Evolutionary conservation across 2,888 invertebrate genomes (phyloP).

Genomic region (Eurois occulta): DNA sequence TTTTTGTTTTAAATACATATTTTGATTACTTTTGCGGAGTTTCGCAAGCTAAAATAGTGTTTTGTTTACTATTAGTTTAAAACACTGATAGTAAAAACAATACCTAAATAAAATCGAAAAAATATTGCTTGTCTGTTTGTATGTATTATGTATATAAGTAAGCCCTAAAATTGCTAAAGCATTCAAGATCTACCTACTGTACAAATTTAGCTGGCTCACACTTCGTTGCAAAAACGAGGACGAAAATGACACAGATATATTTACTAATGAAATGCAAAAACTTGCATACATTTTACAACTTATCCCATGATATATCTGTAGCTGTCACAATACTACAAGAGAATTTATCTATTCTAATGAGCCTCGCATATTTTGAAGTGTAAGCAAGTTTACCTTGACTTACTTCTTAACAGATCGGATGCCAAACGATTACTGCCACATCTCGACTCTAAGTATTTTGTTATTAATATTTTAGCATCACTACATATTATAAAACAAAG

Average conservation of each 20-base stretch:
- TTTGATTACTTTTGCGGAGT: too few species aligned
- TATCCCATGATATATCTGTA: conserved; percentile 31
- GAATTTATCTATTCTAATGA: conserved; percentile 37
- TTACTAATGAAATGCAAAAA: conserved; percentile 32
- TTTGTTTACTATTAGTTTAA: too few species aligned
- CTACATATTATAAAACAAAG: too few species aligned
- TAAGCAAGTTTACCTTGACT: conserved; percentile 55
- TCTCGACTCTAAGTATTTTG: conserved; percentile 14
- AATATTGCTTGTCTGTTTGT: too few species aligned
- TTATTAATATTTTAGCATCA: conserved; percentile 57
- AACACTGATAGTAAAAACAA: too few species aligned
- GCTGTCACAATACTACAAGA: conserved; percentile 43
- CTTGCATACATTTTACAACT: conserved; percentile 30
- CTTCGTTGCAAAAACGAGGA: neutral
- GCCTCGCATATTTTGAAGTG: conserved; percentile 37
- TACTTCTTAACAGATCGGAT: conserved; percentile 34
- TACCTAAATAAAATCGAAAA: too few species aligned
- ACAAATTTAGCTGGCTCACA: too few species aligned
- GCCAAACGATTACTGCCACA: conserved; percentile 33
- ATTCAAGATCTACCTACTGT: too few species aligned
- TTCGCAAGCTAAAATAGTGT: too few species aligned
- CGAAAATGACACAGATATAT: neutral
- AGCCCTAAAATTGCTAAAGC: too few species aligned
- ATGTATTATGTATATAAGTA: too few species aligned
- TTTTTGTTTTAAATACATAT: too few species aligned